Evolutionary conservation across 2,797 vertebrate genomes (phyloP), one percentile per base, ranked within the genome.

Genomic region (Poliocrania exsul): DNA sequence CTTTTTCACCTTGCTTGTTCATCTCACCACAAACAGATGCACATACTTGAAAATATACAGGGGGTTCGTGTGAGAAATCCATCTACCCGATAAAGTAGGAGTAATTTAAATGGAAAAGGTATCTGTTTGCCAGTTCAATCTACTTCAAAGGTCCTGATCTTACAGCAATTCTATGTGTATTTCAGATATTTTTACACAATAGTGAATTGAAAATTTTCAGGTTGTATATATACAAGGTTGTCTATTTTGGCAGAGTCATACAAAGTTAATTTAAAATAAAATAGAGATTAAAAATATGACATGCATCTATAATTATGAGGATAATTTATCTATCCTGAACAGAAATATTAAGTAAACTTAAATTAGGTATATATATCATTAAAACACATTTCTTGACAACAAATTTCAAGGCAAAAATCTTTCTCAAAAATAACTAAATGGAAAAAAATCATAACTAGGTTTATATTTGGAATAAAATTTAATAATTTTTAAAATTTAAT

Each of bases 401-500:
- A 37, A 16, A 44, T 44, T 75, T 70, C 33, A 75, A 62, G n/a
- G 26, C 2, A 67, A 44, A 66, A 47, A 51, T 23, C 3, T 9
- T n/a, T 56, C 37, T 40, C 11, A 56, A 86, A 46, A 66, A 4
- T 23, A 66, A 42, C 8, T 6, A 51, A 70, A 23, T 2, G 24
- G 11, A 58, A 46, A 70, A 62, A 51, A 44, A 20, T 8, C 3
- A 7, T 42, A 65, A n/a, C 5, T 61, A 56, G 2, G 15, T 40
- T 17, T 12, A 28, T 0, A 23, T 66, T 78, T 91, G 4, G 5
- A 54, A 40, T 42, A 72, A 15, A 33, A 42, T 13, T 24, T 29
- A 75, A 5, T 60, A 25, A 5, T 38, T 62, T 57, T 46, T 0
- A 1, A 20, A 16, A 5, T 4, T 16, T 35, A 64, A 13, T 57